Percentiles rank a stretch among this genome's conserved stretches.
Evolutionary conservation across 2,113 vertebrate genomes (phyloP).

Genomic region (Urocynchramus pylzowi): DNA sequence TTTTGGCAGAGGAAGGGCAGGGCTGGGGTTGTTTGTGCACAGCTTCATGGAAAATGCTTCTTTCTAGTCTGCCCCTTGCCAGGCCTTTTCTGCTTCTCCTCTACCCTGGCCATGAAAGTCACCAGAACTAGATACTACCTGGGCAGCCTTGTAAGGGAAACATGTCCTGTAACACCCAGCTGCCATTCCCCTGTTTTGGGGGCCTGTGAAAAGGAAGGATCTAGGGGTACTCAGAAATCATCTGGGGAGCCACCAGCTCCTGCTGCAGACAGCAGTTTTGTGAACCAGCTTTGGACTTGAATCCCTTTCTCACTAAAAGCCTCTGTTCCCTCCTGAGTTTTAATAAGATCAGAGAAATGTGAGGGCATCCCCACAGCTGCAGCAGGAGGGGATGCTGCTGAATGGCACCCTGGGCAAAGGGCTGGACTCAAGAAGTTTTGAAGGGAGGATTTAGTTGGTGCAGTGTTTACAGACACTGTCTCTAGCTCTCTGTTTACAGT

Average conservation of each 20-base stretch:
- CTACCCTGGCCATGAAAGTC: background rate
- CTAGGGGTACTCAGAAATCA: background rate
- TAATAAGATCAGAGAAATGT: background rate
- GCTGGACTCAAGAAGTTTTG: background rate
- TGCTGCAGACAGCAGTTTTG: accelerated
- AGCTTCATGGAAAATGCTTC: background rate
- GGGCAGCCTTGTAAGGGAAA: background rate
- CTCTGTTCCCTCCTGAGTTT: background rate
- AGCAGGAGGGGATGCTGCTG: background rate
- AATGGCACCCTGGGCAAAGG: background rate
- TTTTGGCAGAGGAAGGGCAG: background rate
- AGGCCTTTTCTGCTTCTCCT: background rate
- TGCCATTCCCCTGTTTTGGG: background rate
- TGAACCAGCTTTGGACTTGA: background rate
- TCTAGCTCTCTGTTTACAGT: background rate
- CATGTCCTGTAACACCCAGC: background rate
- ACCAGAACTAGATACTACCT: background rate
- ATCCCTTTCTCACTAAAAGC: background rate
- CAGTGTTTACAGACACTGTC: background rate
- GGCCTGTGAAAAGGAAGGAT: background rate
- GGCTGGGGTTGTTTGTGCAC: background rate
- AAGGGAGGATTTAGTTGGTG: background rate
- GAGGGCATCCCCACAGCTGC: background rate
- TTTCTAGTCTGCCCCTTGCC: background rate
- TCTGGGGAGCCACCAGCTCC: background rate